A percentile compares a stretch with the other conserved stretches of the same genome.
phyloP scores from a whole-genome alignment of 2,888 invertebrate species.

The Troides aeacus region DNA sequence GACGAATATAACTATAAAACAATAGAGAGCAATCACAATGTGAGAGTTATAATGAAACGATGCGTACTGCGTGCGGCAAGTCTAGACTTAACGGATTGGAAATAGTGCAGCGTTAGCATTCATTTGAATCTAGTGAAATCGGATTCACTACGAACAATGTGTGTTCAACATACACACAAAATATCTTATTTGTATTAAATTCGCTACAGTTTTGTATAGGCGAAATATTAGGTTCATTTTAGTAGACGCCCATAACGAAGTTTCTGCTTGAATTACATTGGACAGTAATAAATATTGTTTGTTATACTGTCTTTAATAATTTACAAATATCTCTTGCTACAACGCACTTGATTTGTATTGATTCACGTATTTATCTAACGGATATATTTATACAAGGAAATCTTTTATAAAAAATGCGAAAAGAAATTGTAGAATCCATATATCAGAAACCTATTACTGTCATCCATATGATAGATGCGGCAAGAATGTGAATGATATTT shows the following conservation, averaged over 20 bases:
- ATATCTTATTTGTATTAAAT: not conserved
- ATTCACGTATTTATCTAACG: no score
- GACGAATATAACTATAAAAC: no score
- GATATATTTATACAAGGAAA: slow-evolving; percentile 8
- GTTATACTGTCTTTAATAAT: no score
- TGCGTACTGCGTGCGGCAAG: slow-evolving; percentile 15
- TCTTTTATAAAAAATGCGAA: not conserved
- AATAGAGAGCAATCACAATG: not conserved
- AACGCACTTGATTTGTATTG: no score
- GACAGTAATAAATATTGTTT: no score
- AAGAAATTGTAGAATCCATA: slow-evolving; percentile 20
- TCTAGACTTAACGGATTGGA: slow-evolving; percentile 20
- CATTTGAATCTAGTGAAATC: slow-evolving; percentile 24
- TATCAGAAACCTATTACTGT: slow-evolving; percentile 28
- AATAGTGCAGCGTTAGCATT: slow-evolving; percentile 21
- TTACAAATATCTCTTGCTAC: no score
- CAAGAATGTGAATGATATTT: slow-evolving; percentile 22
- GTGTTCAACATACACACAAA: slow-evolving; percentile 13
- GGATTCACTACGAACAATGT: slow-evolving; percentile 12
- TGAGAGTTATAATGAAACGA: slow-evolving; percentile 16
- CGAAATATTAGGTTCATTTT: not conserved
- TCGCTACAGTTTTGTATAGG: not conserved
- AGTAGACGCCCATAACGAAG: no score
- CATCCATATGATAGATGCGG: slow-evolving; percentile 25
- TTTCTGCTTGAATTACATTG: no score